These are phyloP conservation scores for Solen grandis DNA, from an alignment of 1,140 invertebrate species.

Conservation along the genomic window DNA sequence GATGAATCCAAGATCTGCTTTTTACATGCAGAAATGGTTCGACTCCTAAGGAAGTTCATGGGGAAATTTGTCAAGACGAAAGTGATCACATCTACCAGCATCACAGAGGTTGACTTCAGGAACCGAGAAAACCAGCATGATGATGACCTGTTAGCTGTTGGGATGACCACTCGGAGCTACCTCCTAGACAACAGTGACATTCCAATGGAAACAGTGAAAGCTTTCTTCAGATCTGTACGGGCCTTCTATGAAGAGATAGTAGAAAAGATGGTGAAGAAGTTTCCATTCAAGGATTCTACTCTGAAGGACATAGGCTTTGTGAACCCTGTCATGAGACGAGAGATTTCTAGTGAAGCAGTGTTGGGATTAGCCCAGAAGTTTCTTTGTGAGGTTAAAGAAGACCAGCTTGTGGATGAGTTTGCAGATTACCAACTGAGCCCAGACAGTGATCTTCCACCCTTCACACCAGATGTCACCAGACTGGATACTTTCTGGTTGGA, in stretches of 20 bases:
- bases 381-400: too few relatives aligned
- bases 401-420: too few relatives aligned
- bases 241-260: too few relatives aligned
- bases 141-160: constrained; percentile 23
- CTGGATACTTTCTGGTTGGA: too few relatives aligned
- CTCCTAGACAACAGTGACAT: background rate
- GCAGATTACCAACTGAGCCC: too few relatives aligned
- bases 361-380: too few relatives aligned
- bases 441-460: too few relatives aligned
- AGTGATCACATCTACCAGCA: background rate
- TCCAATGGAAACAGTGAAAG: background rate
- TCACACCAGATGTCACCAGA: too few relatives aligned
- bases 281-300: constrained; percentile 14
- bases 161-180: constrained; percentile 17
- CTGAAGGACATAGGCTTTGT: constrained; percentile 1
- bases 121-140: constrained; percentile 17
- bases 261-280: too few relatives aligned
- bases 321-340: too few relatives aligned
- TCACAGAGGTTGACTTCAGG: constrained; percentile 8
- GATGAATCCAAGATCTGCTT: constrained; percentile 18
- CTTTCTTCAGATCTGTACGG: constrained; percentile 37
- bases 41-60: too few relatives aligned
- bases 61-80: too few relatives aligned
- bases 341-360: background rate
- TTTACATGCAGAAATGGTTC: background rate